Evolutionary conservation across 2,797 vertebrate species (phyloP), one percentile per base, ranked within the genome.

Genomic region (Xyrichtys novacula): DNA sequence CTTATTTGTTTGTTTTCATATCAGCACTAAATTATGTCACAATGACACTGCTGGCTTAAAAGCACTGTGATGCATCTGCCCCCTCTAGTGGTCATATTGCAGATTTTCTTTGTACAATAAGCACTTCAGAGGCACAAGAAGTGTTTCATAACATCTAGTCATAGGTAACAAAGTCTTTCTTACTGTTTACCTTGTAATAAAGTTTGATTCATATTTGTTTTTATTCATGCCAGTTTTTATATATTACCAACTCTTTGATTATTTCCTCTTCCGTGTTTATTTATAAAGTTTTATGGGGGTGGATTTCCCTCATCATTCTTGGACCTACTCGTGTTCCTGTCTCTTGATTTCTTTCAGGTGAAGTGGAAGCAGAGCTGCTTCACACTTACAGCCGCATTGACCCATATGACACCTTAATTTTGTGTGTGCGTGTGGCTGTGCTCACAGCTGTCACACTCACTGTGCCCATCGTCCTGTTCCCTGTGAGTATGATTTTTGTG

Each of bases 391-490:
- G 85, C 90, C 94, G 92, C 6, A 95, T 99, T 62, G 95, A 98
- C 61, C 93, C 95, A 0, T 97, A 96, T 0, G 96, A 99, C 6
- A 95, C 93, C 26, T 90, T 99, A 81, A 96, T 99, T 71, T 89
- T 99, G 74, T 98, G 97, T 0, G 98, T 99, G 61, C 96, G 98
- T 0, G 93, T 99, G 81, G 98, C 98, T 0, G 97, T 99, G 74
- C 95, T 99, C 76, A 97, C 92, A 0, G 98, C 98, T 0, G 98
- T 99, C 88, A 99, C 97, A 0, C 96, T 99, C 83, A 99, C 98
- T 0, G 98, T 99, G 10, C 98, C 98, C 42, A 99, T 99, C 0
- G 97, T 99, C 42, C 96, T 99, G 60, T 99, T 99, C 83, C 98
- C 97, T 26, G 97, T 99, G 87, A 96, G 97, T 91, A 44, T 7